Evolutionary conservation across 2,888 invertebrate species (phyloP), one percentile per base, ranked within the genome.

Genomic region (Frankliniella fusca): DNA sequence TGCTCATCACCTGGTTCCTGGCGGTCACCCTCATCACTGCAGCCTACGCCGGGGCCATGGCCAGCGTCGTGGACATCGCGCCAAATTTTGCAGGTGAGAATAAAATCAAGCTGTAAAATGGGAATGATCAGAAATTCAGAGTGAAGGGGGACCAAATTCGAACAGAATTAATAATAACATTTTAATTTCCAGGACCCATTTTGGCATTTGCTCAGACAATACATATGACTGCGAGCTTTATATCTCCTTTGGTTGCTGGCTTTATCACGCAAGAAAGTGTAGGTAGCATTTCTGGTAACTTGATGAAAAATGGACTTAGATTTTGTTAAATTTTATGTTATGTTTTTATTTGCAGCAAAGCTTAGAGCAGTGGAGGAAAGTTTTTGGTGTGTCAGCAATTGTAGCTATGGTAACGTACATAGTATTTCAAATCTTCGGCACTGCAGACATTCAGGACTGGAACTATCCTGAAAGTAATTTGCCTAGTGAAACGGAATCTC

Each of bases 181-280:
- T 38, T 38, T 38, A 61, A 61, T 61, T 80, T 83, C 82, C 82
- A 89, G 89, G 91, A 81, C 93, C 93, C 54, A 92, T 93, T 80
- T 87, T 93, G 84, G 93, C 93, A 20, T 93, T 93, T 87, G 93
- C 93, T 85, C 93, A 93, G 88, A 93, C 93, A n/a, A 93, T 93
- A 85, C 93, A 93, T 87, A 93, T 93, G 93, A 91, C 92, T 18
- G 93, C 93, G 49, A 93, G 93, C 85, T 93, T 93, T 86, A 86
- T 93, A 65, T 93, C 93, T 81, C 93, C 93, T 0, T 87, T 93
- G 82, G 91, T 90, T 27, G 91, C 92, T 84, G 93, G 93, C 84
- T 88, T 91, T 84, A 87, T 93, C 83, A 90, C 92, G 38, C 88
- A 90, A 84, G 89, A 91, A 84, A 90, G 90, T 86, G 93, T 92